Percentiles rank a stretch among this genome's conserved stretches.
phyloP scores from a whole-genome alignment of 1,140 invertebrate genomes.

The Drosophila santomea region DNA sequence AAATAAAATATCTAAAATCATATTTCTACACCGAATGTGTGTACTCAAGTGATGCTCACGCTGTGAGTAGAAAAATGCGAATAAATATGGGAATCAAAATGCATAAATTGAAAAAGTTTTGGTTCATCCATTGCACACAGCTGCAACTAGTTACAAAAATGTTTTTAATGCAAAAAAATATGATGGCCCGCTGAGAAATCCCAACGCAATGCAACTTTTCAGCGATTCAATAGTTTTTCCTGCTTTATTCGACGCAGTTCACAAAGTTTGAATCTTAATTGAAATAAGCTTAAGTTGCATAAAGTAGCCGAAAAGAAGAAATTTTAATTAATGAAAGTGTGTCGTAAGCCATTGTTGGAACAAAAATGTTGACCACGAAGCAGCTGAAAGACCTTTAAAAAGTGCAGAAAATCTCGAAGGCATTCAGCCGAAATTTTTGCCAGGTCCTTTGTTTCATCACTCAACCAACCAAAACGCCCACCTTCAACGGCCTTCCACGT shows the following conservation, averaged over 20 bases:
- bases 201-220: conserved; percentile 1
- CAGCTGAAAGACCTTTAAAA: conserved; percentile 15
- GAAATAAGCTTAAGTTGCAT: conserved; percentile 11
- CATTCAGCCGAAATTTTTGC: conserved; percentile 22
- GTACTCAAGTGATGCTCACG: background rate
- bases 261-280: conserved; percentile 14
- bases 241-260: conserved; percentile 10
- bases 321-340: conserved; percentile 45
- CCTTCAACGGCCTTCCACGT: conserved; percentile 2
- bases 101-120: conserved; percentile 42
- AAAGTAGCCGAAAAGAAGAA: conserved; percentile 16
- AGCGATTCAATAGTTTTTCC: conserved; percentile 34
- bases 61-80: background rate
- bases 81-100: conserved; percentile 15
- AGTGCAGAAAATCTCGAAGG: conserved; percentile 29
- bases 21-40: conserved; percentile 14
- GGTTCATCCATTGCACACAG: background rate
- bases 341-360: conserved; percentile 24
- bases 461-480: background rate
- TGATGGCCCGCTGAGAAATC: background rate
- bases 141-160: conserved; percentile 19
- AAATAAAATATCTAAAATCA: conserved; percentile 16
- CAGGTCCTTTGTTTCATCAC: conserved; percentile 25
- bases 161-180: conserved; percentile 33
- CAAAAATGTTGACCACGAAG: conserved; percentile 15